Base-by-base conservation (phyloP, 2,113 vertebrate genomes). In the Takifugu flavidus region DNA sequence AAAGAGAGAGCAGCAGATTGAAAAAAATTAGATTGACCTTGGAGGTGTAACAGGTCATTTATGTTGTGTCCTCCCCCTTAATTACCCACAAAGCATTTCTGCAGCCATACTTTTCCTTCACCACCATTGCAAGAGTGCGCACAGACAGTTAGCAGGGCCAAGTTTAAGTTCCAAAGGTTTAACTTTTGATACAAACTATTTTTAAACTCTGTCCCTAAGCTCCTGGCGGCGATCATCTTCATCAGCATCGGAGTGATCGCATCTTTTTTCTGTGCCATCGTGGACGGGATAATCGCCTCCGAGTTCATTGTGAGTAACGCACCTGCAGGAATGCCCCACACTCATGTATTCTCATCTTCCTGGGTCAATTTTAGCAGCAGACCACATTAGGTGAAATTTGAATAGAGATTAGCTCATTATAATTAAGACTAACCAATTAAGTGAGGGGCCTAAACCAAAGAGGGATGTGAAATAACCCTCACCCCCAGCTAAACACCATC, bases 181-280 rank as follows among this genome's bases (percentile, higher is more conserved):
- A 7, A 39, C 7, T 39, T 39, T 39, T 39, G 34, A 39, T 39
- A 2, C 11, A 39, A 39, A 44, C 14, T 39, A 3, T 3, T 74
- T 29, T 39, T 20, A 34, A 42, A 47, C 39, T 20, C 15, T 64
- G 11, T 49, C 73, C 62, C 62, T 71, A 76, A 98, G 95, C 34
- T 98, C 60, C 89, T 94, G 61, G 94, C 96, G 1, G 91, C 96
- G 45, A 94, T 98, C 0, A 94, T 98, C 65, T 96, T 98, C 79
- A 90, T 98, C 91, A 96, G 95, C 73, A 92, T 98, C 8, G 96
- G 96, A 0, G 92, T 95, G 52, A 92, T 93, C 15, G 90, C 93
- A 0, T 92, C 95, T 0, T 97, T 98, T 88, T 93, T 95, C 84
- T 96, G 96, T 52, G 93, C 96, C 65, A 87, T 95, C 2, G 90